These are phyloP conservation scores for Anguilla pacifica DNA, from an alignment of 2,797 vertebrate genomes.

Conservation along the genomic window DNA sequence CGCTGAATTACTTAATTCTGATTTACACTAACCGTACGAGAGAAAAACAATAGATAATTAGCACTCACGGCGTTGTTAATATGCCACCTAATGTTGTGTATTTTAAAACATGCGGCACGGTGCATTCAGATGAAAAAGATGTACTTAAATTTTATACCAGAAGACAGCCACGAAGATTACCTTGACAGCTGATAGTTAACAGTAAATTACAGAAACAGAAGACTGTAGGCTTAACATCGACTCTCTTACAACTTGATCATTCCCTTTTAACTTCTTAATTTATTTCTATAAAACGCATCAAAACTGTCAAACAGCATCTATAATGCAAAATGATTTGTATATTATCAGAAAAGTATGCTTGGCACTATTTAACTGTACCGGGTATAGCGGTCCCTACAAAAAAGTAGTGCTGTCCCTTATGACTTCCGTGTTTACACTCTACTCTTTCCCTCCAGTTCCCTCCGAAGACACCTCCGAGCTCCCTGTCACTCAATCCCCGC, in stretches of 20 bases:
- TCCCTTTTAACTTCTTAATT: neutral
- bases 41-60: neutral
- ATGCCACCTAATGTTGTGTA: neutral
- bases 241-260: neutral
- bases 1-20: neutral
- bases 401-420: conserved; percentile 69
- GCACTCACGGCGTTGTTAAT: neutral
- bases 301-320: neutral
- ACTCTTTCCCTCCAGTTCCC: conserved; percentile 91
- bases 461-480: conserved; percentile 73
- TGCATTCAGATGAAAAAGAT: neutral
- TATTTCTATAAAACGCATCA: neutral
- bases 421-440: conserved; percentile 98
- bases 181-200: neutral
- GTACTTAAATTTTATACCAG: neutral
- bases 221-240: neutral
- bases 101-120: neutral
- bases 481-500: conserved; percentile 67
- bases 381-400: conserved; percentile 62
- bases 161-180: neutral
- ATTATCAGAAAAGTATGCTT: neutral
- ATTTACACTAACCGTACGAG: neutral
- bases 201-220: neutral
- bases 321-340: neutral
- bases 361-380: conserved; percentile 42